A percentile compares a stretch with the other conserved stretches of the same genome.
These are phyloP conservation scores for Gnathonemus echidnorhynchus DNA, from an alignment of 2,113 vertebrate species.

Conservation along the genomic window DNA sequence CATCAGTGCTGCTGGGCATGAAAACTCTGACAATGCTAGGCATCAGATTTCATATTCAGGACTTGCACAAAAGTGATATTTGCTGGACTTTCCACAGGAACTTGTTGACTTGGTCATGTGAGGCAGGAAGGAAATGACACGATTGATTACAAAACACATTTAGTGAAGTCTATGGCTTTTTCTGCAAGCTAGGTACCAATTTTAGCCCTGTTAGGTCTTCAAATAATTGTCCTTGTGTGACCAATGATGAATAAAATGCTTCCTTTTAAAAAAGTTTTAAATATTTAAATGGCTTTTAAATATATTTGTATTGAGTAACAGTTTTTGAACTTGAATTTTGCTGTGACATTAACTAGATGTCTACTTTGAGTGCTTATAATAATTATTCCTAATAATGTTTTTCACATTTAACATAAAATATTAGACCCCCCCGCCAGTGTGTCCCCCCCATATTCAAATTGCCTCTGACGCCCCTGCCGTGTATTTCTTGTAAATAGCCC, in stretches of 20 bases:
- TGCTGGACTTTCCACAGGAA: slow-evolving; percentile 2
- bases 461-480: no score
- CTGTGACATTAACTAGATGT: no score
- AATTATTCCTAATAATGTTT: background rate
- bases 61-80: background rate
- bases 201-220: background rate
- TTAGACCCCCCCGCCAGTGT: no score
- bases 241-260: background rate
- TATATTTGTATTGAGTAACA: background rate
- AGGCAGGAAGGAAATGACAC: background rate
- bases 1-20: background rate
- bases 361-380: no score
- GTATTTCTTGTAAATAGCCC: no score
- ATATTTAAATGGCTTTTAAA: no score
- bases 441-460: background rate
- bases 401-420: background rate
- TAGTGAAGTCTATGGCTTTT: background rate
- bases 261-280: no score
- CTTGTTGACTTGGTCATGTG: background rate
- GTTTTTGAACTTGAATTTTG: background rate
- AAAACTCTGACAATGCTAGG: background rate
- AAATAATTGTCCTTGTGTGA: background rate
- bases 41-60: background rate
- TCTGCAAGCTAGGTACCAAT: background rate
- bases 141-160: background rate